These are phyloP conservation scores for Epizoanthus rinbou DNA, from an alignment of 92 coral and sea anemone genomes.

Conservation along the genomic window DNA sequence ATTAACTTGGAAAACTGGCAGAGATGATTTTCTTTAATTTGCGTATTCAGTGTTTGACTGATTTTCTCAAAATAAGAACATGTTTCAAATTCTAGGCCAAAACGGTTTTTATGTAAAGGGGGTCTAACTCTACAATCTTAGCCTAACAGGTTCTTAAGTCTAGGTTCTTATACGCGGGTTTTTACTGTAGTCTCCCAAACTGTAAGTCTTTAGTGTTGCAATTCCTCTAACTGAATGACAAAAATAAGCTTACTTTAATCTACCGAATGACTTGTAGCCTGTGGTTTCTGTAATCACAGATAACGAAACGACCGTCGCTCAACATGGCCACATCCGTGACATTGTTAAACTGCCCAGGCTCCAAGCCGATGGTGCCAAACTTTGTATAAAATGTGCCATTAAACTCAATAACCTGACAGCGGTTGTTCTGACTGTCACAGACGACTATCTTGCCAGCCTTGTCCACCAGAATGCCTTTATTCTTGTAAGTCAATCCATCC, in stretches of 20 bases:
- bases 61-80: no score
- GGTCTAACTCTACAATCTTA: no score
- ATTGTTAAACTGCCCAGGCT: constrained; percentile 19
- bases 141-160: no score
- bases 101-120: no score
- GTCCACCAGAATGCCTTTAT: constrained; percentile 44
- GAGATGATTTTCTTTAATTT: no score
- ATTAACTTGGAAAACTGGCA: no score
- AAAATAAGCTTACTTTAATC: neutral
- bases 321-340: constrained; percentile 24
- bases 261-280: constrained; percentile 25
- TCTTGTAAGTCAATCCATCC: constrained; percentile 25
- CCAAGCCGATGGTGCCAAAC: constrained; percentile 18
- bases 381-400: constrained; percentile 40
- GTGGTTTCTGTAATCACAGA: constrained; percentile 39
- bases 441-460: constrained; percentile 38
- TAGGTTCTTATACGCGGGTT: no score
- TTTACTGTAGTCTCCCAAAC: no score
- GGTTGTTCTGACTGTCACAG: constrained; percentile 36
- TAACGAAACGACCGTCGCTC: constrained; percentile 31
- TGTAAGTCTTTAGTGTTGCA: no score
- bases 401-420: constrained; percentile 37
- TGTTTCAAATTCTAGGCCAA: no score
- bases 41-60: no score
- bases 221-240: neutral